A percentile compares a stretch with the other conserved stretches of the same genome.
These are phyloP conservation scores for Cichlasoma orientale DNA, from an alignment of 2,797 vertebrate genomes.

Conservation along the genomic window DNA sequence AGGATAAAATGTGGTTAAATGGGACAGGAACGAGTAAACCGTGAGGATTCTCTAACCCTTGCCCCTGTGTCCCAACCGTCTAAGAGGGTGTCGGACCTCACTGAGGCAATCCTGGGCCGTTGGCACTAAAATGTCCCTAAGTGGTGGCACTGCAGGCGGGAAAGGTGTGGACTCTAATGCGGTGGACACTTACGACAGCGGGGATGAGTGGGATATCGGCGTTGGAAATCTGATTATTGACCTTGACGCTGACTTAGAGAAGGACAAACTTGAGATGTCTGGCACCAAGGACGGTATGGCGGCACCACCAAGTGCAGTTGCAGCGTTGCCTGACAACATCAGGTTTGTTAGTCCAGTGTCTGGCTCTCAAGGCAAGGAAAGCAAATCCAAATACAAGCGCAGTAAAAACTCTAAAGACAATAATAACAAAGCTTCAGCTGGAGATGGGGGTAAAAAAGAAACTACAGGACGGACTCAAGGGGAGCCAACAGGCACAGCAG, in stretches of 20 bases:
- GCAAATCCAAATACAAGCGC: constrained; percentile 99
- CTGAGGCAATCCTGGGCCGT: constrained; percentile 88
- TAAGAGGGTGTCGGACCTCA: constrained; percentile 83
- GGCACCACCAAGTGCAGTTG: constrained; percentile 91
- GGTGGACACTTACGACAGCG: constrained; percentile 99
- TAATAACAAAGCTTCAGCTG: constrained; percentile 88
- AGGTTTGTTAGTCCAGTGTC: constrained; percentile 97
- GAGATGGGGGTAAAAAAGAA: constrained; percentile 94
- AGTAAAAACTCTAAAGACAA: constrained; percentile 98
- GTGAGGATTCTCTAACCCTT: constrained; percentile 80
- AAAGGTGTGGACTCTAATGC: constrained; percentile 99
- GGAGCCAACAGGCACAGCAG: constrained; percentile 84
- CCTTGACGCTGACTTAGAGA: constrained; percentile 99
- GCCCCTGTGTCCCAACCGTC: constrained; percentile 80
- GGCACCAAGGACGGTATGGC: constrained; percentile 96
- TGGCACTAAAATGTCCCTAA: constrained; percentile 99
- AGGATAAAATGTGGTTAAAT: constrained; percentile 85
- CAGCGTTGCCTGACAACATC: constrained; percentile 97
- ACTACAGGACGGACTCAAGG: constrained; percentile 88
- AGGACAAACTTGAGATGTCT: constrained; percentile 99
- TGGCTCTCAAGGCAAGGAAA: constrained; percentile 97
- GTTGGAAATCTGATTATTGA: constrained; percentile 99
- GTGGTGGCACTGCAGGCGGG: constrained; percentile 99
- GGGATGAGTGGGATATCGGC: constrained; percentile 99
- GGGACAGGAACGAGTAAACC: constrained; percentile 81